Evolutionary conservation across 2,888 invertebrate genomes (phyloP).

Genomic region (Tridacna crocea): DNA sequence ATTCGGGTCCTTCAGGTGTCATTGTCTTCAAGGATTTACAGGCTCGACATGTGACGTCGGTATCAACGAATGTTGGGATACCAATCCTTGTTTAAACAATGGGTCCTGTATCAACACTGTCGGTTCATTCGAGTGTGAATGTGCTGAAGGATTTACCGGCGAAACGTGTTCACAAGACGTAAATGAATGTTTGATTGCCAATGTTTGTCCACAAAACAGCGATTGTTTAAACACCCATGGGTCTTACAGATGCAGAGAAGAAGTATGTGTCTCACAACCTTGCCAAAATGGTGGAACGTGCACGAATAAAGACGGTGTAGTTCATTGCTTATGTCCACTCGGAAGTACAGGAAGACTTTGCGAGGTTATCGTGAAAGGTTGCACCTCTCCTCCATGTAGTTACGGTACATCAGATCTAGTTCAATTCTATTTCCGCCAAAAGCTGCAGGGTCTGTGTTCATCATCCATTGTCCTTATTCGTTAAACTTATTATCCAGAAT

Average conservation of each 20-base stretch:
- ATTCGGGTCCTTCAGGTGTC: constrained; percentile 55
- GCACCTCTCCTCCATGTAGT: too few species aligned
- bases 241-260: constrained; percentile 49
- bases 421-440: too few species aligned
- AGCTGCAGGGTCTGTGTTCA: too few species aligned
- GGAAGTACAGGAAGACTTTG: constrained; percentile 14
- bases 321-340: constrained; percentile 5
- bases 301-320: constrained; percentile 5
- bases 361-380: constrained; percentile 20
- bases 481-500: too few species aligned
- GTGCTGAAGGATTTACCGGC: constrained; percentile 59
- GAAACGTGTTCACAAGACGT: constrained; percentile 54
- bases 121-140: constrained; percentile 59
- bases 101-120: constrained; percentile 45
- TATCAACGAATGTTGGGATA: constrained; percentile 9
- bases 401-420: too few species aligned
- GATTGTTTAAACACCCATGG: constrained; percentile 60
- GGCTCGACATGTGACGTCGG: constrained; percentile 28
- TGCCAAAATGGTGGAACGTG: constrained; percentile 30
- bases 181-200: constrained; percentile 57
- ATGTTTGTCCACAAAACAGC: constrained; percentile 61
- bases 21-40: constrained; percentile 34
- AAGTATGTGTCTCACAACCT: too few species aligned
- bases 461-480: too few species aligned
- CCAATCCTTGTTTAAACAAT: constrained; percentile 38